Conservation (phyloP, 2,888 invertebrate genomes). For the Eustalomyia histrio region DNA sequence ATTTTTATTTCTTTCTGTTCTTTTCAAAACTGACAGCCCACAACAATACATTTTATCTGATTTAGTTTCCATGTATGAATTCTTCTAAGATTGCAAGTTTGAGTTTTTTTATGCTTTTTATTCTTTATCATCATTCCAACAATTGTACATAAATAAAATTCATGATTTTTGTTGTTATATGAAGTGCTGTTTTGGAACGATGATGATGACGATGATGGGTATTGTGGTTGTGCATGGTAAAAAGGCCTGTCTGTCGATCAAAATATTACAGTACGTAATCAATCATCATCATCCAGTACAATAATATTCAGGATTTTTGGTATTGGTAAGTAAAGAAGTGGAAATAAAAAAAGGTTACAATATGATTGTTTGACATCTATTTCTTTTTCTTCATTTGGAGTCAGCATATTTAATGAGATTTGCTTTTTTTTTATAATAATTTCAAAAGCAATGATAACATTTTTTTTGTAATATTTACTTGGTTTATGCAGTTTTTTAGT, state of each 20-base stretch:
- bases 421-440: slow-evolving; percentile 24
- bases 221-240: slow-evolving; percentile 27
- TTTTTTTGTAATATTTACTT: not conserved
- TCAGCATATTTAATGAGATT: slow-evolving; percentile 53
- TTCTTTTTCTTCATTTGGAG: not conserved
- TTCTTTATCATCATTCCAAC: slow-evolving; percentile 47
- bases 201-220: slow-evolving; percentile 21
- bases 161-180: slow-evolving; percentile 57
- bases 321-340: slow-evolving; percentile 15
- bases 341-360: slow-evolving; percentile 52
- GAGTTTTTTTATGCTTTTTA: slow-evolving; percentile 19
- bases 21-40: slow-evolving; percentile 55
- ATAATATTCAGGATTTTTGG: slow-evolving; percentile 22
- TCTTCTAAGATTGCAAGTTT: slow-evolving; percentile 39
- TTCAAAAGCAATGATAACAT: not conserved
- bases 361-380: slow-evolving; percentile 53
- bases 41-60: slow-evolving; percentile 62
- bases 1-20: slow-evolving; percentile 22
- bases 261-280: slow-evolving; percentile 60
- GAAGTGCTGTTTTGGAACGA: slow-evolving; percentile 14
- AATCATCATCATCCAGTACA: slow-evolving; percentile 62
- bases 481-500: slow-evolving; percentile 40
- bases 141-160: slow-evolving; percentile 59
- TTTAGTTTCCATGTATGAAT: slow-evolving; percentile 55
- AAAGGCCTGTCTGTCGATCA: slow-evolving; percentile 59